Evolutionary conservation across 2,888 invertebrate species (phyloP).

Genomic region (Caenorhabditis wallacei): DNA sequence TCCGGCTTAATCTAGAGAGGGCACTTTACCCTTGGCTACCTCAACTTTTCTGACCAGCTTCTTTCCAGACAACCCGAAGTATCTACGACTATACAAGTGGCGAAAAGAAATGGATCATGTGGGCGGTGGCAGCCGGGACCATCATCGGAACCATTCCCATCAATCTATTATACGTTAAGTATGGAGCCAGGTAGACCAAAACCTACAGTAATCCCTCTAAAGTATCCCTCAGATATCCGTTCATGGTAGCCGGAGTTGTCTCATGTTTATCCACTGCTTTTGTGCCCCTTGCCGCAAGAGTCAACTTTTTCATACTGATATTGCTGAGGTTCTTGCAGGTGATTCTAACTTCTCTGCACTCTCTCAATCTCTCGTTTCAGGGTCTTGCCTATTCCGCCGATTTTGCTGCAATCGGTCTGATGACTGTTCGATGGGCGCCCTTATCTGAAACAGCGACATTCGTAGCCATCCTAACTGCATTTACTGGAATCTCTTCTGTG

Average conservation of each 20-base stretch:
- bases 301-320: conserved; percentile 60
- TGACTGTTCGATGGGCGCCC: conserved; percentile 77
- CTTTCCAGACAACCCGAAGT: conserved; percentile 55
- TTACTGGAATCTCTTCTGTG: conserved; percentile 75
- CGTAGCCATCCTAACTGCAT: conserved; percentile 77
- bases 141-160: conserved; percentile 78
- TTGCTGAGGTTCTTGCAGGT: conserved; percentile 71
- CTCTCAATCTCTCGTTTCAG: conserved; percentile 25
- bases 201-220: background rate
- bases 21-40: too few species aligned
- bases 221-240: conserved; percentile 56
- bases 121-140: conserved; percentile 77
- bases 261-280: conserved; percentile 67
- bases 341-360: background rate
- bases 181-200: conserved; percentile 72
- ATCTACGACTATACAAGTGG: conserved; percentile 69
- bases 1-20: too few species aligned
- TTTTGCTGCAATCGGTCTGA: conserved; percentile 69
- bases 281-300: conserved; percentile 66
- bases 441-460: conserved; percentile 77
- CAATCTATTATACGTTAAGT: conserved; percentile 74
- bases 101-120: conserved; percentile 74
- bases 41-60: conserved; percentile 1
- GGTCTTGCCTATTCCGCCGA: conserved; percentile 72
- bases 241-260: conserved; percentile 71